phyloP scores from a whole-genome alignment of 1,140 invertebrate species.

The Philopotamus ludificatus region DNA sequence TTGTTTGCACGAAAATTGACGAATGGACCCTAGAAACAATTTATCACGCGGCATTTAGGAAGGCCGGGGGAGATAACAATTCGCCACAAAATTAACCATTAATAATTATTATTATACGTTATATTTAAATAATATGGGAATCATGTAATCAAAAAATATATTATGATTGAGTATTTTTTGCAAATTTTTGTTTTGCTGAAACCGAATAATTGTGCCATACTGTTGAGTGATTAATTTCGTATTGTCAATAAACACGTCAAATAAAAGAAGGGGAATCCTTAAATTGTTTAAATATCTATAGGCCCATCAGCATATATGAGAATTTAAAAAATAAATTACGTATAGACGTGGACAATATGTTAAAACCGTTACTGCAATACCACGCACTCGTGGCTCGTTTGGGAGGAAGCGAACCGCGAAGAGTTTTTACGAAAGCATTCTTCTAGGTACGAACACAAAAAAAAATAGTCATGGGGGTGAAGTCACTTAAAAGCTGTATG shows the following conservation, averaged over 20 bases:
- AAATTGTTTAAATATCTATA: too few species aligned
- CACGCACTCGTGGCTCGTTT: conserved; percentile 13
- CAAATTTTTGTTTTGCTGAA: too few species aligned
- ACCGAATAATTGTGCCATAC: too few species aligned
- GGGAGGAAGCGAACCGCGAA: conserved; percentile 32
- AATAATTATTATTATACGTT: background rate
- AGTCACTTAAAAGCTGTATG: too few species aligned
- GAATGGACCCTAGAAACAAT: conserved; percentile 23
- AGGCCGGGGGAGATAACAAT: background rate
- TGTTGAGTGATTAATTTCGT: too few species aligned
- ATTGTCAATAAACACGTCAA: too few species aligned
- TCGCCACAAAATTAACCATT: background rate
- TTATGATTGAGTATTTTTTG: background rate
- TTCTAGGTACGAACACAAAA: too few species aligned
- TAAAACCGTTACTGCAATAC: conserved; percentile 33
- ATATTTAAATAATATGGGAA: background rate
- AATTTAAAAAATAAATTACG: background rate
- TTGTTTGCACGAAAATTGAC: conserved; percentile 18
- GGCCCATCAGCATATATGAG: too few species aligned
- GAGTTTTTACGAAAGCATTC: too few species aligned
- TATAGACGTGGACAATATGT: conserved; percentile 30
- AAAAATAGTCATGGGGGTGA: too few species aligned
- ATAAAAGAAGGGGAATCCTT: too few species aligned
- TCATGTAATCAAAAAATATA: background rate
- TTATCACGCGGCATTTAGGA: conserved; percentile 10